A percentile compares a stretch with the other conserved stretches of the same genome.
phyloP scores from a whole-genome alignment of 2,113 vertebrate species.

The Suricata suricatta region DNA sequence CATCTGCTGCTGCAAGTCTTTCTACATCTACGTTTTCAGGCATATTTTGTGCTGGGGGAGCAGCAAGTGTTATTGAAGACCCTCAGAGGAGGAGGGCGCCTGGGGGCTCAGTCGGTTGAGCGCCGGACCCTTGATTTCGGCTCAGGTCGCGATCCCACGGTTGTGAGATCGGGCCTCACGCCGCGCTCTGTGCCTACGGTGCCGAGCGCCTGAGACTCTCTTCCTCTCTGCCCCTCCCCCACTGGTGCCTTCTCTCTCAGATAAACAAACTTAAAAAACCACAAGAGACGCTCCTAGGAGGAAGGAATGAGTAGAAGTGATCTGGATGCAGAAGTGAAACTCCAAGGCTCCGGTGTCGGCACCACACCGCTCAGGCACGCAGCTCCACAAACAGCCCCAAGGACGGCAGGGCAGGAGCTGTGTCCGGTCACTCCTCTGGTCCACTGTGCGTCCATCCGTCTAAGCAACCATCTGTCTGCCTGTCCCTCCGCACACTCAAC shows the following conservation, averaged over 20 bases:
- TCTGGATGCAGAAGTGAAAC: background rate
- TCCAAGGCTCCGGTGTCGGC: background rate
- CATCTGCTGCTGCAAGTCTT: background rate
- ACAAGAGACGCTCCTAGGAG: background rate
- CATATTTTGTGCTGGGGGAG: background rate
- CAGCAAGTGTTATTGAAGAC: background rate
- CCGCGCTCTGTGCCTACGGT: no score
- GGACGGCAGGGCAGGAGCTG: no score
- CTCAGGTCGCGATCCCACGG: no score
- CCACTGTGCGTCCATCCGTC: background rate
- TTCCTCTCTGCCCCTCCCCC: no score
- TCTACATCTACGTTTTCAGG: background rate
- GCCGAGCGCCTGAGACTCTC: no score
- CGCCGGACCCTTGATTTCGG: no score
- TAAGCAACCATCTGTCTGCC: background rate
- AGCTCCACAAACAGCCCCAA: accelerated
- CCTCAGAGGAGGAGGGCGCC: background rate
- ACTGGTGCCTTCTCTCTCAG: no score
- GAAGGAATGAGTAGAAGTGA: background rate
- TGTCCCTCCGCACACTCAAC: background rate
- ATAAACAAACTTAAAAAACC: no score
- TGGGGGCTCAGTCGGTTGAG: no score
- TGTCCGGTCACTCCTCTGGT: no score
- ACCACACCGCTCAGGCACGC: background rate
- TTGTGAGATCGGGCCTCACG: no score